Evolutionary conservation across 2,797 vertebrate genomes (phyloP), one percentile per base, ranked within the genome.

Genomic region (Xiphorhynchus erythropygius): DNA sequence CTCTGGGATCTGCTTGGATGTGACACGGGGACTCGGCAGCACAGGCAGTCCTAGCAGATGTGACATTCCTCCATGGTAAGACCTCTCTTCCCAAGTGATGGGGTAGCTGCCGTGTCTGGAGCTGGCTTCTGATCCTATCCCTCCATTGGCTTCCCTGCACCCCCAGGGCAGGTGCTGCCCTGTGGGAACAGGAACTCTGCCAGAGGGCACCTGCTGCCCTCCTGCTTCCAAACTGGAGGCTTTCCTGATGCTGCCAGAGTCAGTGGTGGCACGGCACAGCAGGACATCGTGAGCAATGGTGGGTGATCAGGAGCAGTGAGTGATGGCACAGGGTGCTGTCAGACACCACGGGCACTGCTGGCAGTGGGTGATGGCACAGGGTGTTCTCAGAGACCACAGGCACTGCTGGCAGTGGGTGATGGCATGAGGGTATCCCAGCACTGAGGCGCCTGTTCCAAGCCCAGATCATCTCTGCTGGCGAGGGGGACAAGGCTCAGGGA

Each of bases 51-150:
- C 87, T 57, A 25, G 79, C 70, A 78, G 93, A 81, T 42, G 93
- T 49, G 22, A 75, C 77, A 22, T 42, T 68, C 64, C 56, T 93
- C 56, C 22, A 12, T 30, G 97, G 97, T 97, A 97, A 97, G 97
- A 84, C 13, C 79, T 71, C 57, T 75, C 62, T 64, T 75, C 79
- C 84, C 7, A 1, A 55, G 28, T 22, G 30, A 6, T 3, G 49
- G 60, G 55, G 55, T 56, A 23, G 23, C 46, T 50, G 57, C n/a
- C 5, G 10, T 33, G 50, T 2, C 35, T 6, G 49, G 67, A 33
- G 18, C 52, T 14, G 13, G 55, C 39, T 57, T n/a, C 28, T 1
- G 3, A 7, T 56, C 60, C 46, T 35, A 62, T 37, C 79, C 71
- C 71, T 47, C 60, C 50, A 4, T 22, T 3, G 0, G 41, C 62